phyloP scores from a whole-genome alignment of 1,140 invertebrate species.

The Caerostris extrusa region DNA sequence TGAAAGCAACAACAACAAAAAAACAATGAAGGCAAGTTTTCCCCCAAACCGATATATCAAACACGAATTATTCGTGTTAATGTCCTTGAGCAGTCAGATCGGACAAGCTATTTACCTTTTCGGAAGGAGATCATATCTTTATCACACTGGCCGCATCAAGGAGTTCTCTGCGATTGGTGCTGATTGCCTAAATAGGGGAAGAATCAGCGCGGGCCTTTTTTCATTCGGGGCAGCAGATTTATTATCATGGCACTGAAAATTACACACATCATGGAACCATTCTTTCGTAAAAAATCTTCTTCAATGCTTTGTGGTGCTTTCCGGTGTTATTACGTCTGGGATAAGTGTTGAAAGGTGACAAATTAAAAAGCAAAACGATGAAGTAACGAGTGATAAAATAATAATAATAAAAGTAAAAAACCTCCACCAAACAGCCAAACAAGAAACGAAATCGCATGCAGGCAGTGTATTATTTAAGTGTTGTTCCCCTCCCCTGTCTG shows the following conservation, averaged over 20 bases:
- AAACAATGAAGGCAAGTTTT: background rate
- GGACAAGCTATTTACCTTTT: slow-evolving; percentile 68
- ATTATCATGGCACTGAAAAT: slow-evolving; percentile 50
- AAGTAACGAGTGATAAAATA: background rate
- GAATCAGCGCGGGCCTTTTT: slow-evolving; percentile 10
- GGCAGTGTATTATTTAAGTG: slow-evolving; percentile 49
- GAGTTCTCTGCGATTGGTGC: background rate
- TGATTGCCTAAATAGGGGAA: slow-evolving; percentile 10
- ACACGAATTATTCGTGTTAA: slow-evolving; percentile 41
- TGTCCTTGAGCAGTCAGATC: background rate
- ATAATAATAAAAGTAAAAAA: slow-evolving; percentile 35
- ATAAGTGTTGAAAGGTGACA: slow-evolving; percentile 74
- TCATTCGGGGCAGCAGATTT: slow-evolving; percentile 27
- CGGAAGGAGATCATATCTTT: slow-evolving; percentile 55
- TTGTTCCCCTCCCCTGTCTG: background rate
- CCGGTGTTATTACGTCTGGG: slow-evolving; percentile 50
- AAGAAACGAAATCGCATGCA: background rate
- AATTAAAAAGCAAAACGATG: slow-evolving; percentile 60
- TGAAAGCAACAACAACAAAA: background rate
- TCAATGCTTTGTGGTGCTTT: background rate
- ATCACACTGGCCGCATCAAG: slow-evolving; percentile 43
- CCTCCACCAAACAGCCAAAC: background rate
- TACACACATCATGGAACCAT: background rate
- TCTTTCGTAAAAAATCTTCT: background rate
- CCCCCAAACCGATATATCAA: slow-evolving; percentile 56